Evolutionary conservation across 2,113 vertebrate genomes (phyloP).

Genomic region (Cinclus mexicanus): DNA sequence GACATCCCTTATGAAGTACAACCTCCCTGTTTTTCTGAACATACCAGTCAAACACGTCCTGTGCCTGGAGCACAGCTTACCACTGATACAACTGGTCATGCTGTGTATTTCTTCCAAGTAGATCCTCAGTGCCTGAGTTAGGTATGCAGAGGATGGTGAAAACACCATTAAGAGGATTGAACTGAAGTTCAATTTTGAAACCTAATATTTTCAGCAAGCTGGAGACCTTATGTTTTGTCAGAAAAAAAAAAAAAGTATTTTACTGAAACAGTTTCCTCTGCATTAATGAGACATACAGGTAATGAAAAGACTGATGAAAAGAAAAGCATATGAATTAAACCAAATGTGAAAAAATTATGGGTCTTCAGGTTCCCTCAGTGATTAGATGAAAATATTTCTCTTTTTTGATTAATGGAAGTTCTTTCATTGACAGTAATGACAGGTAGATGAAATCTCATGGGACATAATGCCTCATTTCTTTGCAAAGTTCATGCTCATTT

Average conservation of each 20-base stretch:
- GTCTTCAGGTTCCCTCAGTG: not conserved
- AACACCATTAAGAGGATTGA: not conserved
- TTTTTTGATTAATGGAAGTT: conserved; percentile 37
- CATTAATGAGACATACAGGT: not conserved
- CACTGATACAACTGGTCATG: not conserved
- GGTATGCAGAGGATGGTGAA: not conserved
- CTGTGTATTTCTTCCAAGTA: not conserved
- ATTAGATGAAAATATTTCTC: conserved; percentile 46
- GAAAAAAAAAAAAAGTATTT: not conserved
- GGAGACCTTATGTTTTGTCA: not conserved
- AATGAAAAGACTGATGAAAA: conserved; percentile 14
- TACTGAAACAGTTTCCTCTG: not conserved
- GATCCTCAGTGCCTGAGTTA: not conserved
- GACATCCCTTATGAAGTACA: not conserved
- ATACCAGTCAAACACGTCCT: not conserved
- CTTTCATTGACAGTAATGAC: not conserved
- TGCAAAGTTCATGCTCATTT: conserved; percentile 23
- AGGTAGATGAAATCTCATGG: conserved; percentile 30
- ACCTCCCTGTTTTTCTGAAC: not conserved
- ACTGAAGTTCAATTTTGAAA: not conserved
- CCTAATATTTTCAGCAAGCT: not conserved
- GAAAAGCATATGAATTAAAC: conserved; percentile 7
- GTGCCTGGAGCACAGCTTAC: not conserved
- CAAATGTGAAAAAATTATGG: not conserved
- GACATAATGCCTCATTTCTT: conserved; percentile 2